These are phyloP conservation scores for Drosophila repleta DNA, from an alignment of 1,140 invertebrate genomes.

Conservation along the genomic window DNA sequence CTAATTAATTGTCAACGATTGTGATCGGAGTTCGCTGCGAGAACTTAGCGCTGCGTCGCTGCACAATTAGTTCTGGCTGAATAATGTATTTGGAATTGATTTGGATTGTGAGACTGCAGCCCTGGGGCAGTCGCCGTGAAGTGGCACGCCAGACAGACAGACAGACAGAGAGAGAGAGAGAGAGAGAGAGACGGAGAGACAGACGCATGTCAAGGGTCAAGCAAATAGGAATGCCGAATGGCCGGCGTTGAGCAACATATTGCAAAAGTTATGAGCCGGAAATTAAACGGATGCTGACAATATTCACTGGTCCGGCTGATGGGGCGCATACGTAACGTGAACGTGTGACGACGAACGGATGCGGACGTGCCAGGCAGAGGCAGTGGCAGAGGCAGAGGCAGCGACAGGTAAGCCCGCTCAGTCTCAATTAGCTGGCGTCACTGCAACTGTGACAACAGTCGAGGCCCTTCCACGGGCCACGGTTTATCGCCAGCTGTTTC, in stretches of 20 bases:
- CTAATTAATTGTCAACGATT: no score
- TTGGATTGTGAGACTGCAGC: no score
- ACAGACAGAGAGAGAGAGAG: no score
- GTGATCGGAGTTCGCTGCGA: no score
- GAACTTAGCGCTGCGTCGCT: no score
- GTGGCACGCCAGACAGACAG: neutral
- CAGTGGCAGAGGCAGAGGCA: neutral
- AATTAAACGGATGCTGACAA: slow-evolving; percentile 60
- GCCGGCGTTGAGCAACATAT: slow-evolving; percentile 36
- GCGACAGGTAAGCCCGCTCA: neutral
- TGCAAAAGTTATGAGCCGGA: slow-evolving; percentile 65
- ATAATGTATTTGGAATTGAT: no score
- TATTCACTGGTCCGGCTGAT: slow-evolving; percentile 23
- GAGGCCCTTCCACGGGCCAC: neutral
- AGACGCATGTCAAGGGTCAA: slow-evolving; percentile 10
- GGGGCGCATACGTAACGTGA: slow-evolving; percentile 24
- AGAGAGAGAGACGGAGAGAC: no score
- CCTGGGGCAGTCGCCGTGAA: no score
- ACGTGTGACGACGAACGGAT: slow-evolving; percentile 2
- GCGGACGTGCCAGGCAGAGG: neutral
- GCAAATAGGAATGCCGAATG: slow-evolving; percentile 14
- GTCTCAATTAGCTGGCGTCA: slow-evolving; percentile 1
- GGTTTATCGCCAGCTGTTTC: slow-evolving; percentile 56
- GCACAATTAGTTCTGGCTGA: no score
- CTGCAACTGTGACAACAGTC: slow-evolving; percentile 17